Percentiles rank a stretch among this genome's conserved stretches.
These are phyloP conservation scores for Carettochelys insculpta DNA, from an alignment of 2,113 vertebrate species.

Conservation along the genomic window DNA sequence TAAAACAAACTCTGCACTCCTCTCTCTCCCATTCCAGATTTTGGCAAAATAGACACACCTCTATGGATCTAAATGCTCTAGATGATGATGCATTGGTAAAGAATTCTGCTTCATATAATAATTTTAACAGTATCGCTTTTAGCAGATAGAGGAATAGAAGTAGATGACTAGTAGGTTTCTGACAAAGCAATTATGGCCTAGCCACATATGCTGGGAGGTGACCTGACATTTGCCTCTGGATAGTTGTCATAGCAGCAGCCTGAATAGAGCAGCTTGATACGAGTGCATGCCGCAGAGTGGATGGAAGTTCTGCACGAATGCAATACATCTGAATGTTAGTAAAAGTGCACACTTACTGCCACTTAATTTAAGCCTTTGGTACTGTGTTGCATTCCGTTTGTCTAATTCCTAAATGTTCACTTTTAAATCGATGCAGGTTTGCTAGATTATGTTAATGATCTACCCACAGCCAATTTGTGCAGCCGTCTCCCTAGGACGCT, in stretches of 20 bases:
- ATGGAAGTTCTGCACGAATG: constrained; percentile 18
- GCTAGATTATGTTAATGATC: constrained; percentile 21
- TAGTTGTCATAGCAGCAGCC: constrained; percentile 83
- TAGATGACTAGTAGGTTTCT: constrained; percentile 71
- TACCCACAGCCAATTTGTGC: not conserved
- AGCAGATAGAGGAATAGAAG: constrained; percentile 44
- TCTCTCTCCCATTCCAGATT: not conserved
- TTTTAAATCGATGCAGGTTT: constrained; percentile 23
- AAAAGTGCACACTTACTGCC: not conserved
- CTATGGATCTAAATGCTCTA: not conserved
- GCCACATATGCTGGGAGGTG: constrained; percentile 66
- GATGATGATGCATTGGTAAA: not conserved
- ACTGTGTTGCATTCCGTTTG: not conserved
- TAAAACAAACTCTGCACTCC: not conserved
- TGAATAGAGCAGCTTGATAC: constrained; percentile 58
- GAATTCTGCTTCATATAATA: constrained; percentile 9
- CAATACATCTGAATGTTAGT: constrained; percentile 37
- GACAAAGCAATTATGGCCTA: constrained; percentile 71
- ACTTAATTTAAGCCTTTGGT: not conserved
- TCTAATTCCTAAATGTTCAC: not conserved
- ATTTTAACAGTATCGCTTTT: constrained; percentile 56
- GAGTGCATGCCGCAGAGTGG: constrained; percentile 7
- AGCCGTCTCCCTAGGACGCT: not conserved
- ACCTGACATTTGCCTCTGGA: constrained; percentile 77
- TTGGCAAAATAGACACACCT: not conserved